phyloP scores from a whole-genome alignment of 2,113 vertebrate genomes.

The Plestiodon gilberti region DNA sequence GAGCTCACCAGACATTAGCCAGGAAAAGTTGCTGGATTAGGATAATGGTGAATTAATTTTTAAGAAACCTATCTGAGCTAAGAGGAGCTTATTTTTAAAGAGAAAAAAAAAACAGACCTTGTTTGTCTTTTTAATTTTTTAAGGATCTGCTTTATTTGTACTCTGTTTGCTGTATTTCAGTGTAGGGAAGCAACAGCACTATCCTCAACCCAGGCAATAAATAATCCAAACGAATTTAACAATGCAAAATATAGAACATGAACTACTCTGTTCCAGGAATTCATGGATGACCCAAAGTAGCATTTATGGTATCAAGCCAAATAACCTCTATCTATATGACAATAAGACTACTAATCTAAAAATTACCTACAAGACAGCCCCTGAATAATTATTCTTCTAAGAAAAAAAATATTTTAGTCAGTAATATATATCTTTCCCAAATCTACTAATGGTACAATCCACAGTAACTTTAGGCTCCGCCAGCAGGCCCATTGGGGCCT shows the following conservation, averaged over 20 bases:
- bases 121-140: background rate
- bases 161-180: conserved; percentile 48
- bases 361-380: conserved; percentile 34
- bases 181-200: conserved; percentile 47
- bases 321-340: conserved; percentile 35
- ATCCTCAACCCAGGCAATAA: conserved; percentile 48
- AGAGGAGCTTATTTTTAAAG: background rate
- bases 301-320: conserved; percentile 45
- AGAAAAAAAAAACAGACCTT: background rate
- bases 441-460: no score
- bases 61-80: background rate
- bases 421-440: conserved; percentile 52
- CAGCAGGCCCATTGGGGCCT: no score
- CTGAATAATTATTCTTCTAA: conserved; percentile 41
- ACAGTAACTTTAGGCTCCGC: no score
- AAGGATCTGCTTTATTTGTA: conserved; percentile 29
- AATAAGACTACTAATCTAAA: conserved; percentile 55
- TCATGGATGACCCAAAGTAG: conserved; percentile 53
- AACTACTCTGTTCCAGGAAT: conserved; percentile 69
- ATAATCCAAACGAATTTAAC: conserved; percentile 71
- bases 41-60: background rate
- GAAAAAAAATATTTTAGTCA: conserved; percentile 51
- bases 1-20: background rate
- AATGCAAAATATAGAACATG: conserved; percentile 74
- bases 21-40: background rate